A percentile compares a stretch with the other conserved stretches of the same genome.
phyloP scores from a whole-genome alignment of 1,140 invertebrate species.

The Episyrphus balteatus region DNA sequence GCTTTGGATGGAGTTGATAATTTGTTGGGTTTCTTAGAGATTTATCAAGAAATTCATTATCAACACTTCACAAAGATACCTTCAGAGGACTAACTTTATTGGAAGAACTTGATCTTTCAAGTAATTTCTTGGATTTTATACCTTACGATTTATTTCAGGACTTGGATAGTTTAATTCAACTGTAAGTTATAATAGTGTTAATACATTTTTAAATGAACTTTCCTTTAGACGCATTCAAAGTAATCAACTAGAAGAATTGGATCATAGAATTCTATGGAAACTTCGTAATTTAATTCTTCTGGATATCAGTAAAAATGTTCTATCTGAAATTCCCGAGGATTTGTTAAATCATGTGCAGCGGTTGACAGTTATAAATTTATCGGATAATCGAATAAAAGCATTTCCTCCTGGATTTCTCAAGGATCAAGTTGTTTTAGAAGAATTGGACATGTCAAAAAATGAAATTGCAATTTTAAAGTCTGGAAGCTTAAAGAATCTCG shows the following conservation, averaged over 20 bases:
- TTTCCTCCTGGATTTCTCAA: constrained; percentile 41
- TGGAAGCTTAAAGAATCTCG: constrained; percentile 46
- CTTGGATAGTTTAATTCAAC: constrained; percentile 54
- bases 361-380: constrained; percentile 56
- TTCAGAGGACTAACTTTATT: constrained; percentile 57
- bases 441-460: constrained; percentile 52
- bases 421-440: constrained; percentile 41
- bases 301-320: constrained; percentile 61
- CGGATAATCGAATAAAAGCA: constrained; percentile 53
- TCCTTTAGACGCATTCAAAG: constrained; percentile 57
- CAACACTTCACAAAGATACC: constrained; percentile 59
- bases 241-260: constrained; percentile 57
- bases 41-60: constrained; percentile 58
- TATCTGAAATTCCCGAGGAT: constrained; percentile 47
- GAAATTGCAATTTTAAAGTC: constrained; percentile 42
- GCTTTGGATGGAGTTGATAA: background rate
- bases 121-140: constrained; percentile 66
- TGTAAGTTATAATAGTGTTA: constrained; percentile 47
- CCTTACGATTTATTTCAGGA: constrained; percentile 61
- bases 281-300: constrained; percentile 55
- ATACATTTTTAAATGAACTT: no score
- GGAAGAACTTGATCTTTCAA: constrained; percentile 62
- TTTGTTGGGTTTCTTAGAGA: constrained; percentile 44
- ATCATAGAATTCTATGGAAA: constrained; percentile 51
- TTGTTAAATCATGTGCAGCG: constrained; percentile 51